A percentile compares a stretch with the other conserved stretches of the same genome.
These are phyloP conservation scores for Caenorhabditis briggsae DNA, from an alignment of 1,140 invertebrate species.

Conservation along the genomic window DNA sequence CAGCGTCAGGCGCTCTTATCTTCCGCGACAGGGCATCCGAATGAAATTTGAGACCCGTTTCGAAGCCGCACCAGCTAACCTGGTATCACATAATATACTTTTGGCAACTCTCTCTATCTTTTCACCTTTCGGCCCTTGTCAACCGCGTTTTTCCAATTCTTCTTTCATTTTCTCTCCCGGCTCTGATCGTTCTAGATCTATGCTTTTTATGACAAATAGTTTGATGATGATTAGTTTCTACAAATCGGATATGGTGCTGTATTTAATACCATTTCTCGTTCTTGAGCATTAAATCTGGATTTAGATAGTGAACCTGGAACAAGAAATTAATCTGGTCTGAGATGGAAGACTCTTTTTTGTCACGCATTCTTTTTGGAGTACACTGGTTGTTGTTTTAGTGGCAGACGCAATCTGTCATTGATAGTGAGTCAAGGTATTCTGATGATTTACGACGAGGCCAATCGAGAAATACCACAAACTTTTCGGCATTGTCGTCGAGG, in stretches of 20 bases:
- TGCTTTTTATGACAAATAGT: not conserved
- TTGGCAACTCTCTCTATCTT: constrained; percentile 35
- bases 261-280: not conserved
- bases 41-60: constrained; percentile 51
- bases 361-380: not conserved
- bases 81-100: constrained; percentile 56
- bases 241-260: not conserved
- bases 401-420: constrained; percentile 18
- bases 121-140: too few relatives aligned
- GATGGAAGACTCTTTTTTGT: not conserved
- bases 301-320: not conserved
- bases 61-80: constrained; percentile 52
- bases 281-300: constrained; percentile 6
- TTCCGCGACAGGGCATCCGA: constrained; percentile 55
- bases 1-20: constrained; percentile 51
- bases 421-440: constrained; percentile 49
- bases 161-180: not conserved
- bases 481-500: not conserved
- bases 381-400: constrained; percentile 30
- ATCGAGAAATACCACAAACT: constrained; percentile 23
- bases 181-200: constrained; percentile 29
- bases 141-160: not conserved
- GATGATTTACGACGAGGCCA: constrained; percentile 38
- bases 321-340: constrained; percentile 38
- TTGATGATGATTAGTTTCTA: not conserved